These are phyloP conservation scores for silkworm (Bombyx mori) DNA, from an alignment of 1,140 invertebrate genomes.

Conservation along the genomic window DNA sequence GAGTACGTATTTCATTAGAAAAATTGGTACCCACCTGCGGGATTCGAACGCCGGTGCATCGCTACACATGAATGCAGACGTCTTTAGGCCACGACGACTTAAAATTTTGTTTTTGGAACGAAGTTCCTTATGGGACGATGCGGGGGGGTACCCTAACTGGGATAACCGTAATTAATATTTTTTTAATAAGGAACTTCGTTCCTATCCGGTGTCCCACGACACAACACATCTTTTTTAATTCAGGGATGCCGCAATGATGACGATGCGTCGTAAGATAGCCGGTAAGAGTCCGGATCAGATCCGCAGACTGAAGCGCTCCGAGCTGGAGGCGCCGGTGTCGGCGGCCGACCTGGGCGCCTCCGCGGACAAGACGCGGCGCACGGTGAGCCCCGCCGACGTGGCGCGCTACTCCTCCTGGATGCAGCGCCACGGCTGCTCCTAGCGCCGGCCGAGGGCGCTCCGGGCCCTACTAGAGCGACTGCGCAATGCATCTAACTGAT, in stretches of 20 bases:
- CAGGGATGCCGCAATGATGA: slow-evolving; percentile 99
- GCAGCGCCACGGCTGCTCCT: slow-evolving; percentile 58
- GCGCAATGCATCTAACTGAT: slow-evolving; percentile 20
- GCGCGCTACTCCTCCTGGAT: slow-evolving; percentile 80
- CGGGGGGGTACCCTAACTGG: no score
- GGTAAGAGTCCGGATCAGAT: slow-evolving; percentile 96
- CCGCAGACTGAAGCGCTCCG: slow-evolving; percentile 91
- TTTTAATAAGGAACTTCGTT: no score
- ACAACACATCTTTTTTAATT: no score
- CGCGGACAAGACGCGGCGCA: slow-evolving; percentile 92
- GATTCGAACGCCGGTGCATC: no score
- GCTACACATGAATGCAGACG: no score
- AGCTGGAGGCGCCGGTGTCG: slow-evolving; percentile 93
- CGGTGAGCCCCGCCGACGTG: slow-evolving; percentile 80
- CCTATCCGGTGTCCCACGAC: no score
- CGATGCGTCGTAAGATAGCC: slow-evolving; percentile 94
- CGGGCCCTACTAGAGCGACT: slow-evolving; percentile 44
- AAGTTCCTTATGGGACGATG: no score
- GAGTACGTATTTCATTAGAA: no score
- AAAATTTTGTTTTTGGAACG: no score
- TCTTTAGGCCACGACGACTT: no score
- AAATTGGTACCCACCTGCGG: no score
- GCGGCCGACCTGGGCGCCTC: slow-evolving; percentile 91
- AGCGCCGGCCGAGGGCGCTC: slow-evolving; percentile 51
- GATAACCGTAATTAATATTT: no score